A percentile compares a stretch with the other conserved stretches of the same genome.
phyloP scores from a whole-genome alignment of 2,888 invertebrate genomes.

The Pseudococcus viburni region DNA sequence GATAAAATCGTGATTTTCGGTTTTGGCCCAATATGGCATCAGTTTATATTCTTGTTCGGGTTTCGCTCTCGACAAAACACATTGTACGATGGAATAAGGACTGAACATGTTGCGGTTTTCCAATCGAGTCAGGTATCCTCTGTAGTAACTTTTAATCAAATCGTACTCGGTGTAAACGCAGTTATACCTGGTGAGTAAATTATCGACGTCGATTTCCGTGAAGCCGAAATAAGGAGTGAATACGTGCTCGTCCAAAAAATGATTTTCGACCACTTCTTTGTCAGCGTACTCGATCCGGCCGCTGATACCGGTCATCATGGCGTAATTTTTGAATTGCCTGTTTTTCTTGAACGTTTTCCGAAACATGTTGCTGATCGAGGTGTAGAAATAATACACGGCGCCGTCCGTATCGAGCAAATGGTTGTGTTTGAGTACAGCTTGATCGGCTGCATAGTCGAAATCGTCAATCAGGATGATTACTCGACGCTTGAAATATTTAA shows the following conservation, averaged over 20 bases:
- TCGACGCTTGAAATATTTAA: not conserved
- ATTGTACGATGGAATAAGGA: not conserved
- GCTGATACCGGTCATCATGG: not conserved
- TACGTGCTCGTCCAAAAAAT: not conserved
- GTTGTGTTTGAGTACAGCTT: not conserved
- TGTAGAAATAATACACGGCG: not conserved
- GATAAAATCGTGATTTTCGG: not conserved
- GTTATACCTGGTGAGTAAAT: not conserved
- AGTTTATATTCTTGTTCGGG: not conserved
- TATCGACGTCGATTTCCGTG: not conserved
- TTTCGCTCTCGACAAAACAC: not conserved
- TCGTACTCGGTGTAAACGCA: not conserved
- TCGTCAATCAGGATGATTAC: not conserved
- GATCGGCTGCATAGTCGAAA: not conserved
- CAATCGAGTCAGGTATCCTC: not conserved
- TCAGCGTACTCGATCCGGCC: not conserved
- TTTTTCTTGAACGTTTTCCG: not conserved
- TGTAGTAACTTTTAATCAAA: not conserved
- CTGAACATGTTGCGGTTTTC: not conserved
- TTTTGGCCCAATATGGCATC: not conserved
- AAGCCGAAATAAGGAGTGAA: not conserved
- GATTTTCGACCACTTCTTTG: not conserved
- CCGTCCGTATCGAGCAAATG: not conserved
- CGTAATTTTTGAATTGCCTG: not conserved
- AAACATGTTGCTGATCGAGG: not conserved